Evolutionary conservation across 92 coral and sea anemone species (phyloP).

Genomic region (Nematostella vectensis): DNA sequence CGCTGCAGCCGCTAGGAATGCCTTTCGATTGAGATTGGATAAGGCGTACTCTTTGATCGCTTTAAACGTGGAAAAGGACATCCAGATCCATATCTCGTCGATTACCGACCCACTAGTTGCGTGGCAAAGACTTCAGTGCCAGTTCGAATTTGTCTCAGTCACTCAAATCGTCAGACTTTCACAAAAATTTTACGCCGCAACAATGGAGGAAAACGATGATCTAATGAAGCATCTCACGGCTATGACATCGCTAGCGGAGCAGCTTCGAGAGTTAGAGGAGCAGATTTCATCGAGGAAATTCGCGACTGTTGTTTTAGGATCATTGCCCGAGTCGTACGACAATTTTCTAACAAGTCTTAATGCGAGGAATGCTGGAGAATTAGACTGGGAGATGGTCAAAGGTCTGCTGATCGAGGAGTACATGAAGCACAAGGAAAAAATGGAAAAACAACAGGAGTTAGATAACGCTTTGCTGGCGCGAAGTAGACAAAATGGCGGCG

Average conservation of each 20-base stretch:
- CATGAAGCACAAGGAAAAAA: constrained; percentile 38
- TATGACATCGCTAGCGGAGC: constrained; percentile 62
- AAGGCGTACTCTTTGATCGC: constrained; percentile 63
- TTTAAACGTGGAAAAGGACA: constrained; percentile 43
- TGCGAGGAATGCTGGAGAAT: constrained; percentile 42
- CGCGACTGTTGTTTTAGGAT: constrained; percentile 49
- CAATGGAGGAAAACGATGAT: constrained; percentile 44
- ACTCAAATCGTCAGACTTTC: constrained; percentile 44
- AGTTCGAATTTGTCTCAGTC: constrained; percentile 58
- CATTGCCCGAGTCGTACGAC: constrained; percentile 53
- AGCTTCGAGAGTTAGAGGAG: constrained; percentile 44
- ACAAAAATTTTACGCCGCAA: constrained; percentile 48
- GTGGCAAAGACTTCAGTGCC: constrained; percentile 43
- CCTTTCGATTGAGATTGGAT: constrained; percentile 40
- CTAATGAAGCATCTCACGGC: constrained; percentile 43
- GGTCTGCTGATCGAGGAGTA: constrained; percentile 39
- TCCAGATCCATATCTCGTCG: constrained; percentile 48
- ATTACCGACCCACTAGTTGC: constrained; percentile 42
- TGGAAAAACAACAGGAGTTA: constrained; percentile 22
- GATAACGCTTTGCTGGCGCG: constrained; percentile 21
- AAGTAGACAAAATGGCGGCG: constrained; percentile 1
- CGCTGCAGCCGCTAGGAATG: constrained; percentile 33
- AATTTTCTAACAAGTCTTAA: constrained; percentile 47
- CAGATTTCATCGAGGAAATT: constrained; percentile 51
- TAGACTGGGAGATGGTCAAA: constrained; percentile 48